These are phyloP conservation scores for Coreius guichenoti DNA, from an alignment of 2,797 vertebrate genomes.

Conservation along the genomic window DNA sequence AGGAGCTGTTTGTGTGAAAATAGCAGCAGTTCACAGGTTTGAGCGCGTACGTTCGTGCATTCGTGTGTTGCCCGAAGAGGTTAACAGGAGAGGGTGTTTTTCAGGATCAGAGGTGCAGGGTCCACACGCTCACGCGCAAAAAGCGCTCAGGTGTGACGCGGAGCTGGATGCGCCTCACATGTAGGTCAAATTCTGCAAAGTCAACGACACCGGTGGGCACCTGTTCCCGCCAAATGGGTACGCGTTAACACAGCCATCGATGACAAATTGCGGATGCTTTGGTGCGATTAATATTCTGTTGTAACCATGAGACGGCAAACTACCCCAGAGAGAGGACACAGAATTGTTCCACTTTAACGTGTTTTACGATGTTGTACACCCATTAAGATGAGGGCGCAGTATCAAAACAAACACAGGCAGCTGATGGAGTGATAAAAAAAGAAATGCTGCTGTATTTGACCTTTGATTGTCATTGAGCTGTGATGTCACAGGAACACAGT, in stretches of 20 bases:
- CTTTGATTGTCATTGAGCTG: slow-evolving; percentile 78
- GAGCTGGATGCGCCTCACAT: slow-evolving; percentile 57
- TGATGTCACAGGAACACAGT: slow-evolving; percentile 22
- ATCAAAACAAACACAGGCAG: slow-evolving; percentile 63
- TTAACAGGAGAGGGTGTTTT: slow-evolving; percentile 19
- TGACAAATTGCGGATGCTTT: slow-evolving; percentile 31
- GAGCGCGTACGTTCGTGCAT: not conserved
- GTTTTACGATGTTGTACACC: not conserved
- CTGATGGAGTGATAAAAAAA: slow-evolving; percentile 57
- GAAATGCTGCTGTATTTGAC: slow-evolving; percentile 66
- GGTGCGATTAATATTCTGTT: slow-evolving; percentile 6
- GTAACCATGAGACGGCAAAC: slow-evolving; percentile 6
- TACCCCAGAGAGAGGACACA: slow-evolving; percentile 4
- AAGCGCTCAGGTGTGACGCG: slow-evolving; percentile 66
- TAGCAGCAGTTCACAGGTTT: slow-evolving; percentile 34
- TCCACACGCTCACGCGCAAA: slow-evolving; percentile 47
- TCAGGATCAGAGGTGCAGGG: slow-evolving; percentile 27
- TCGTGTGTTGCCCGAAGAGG: not conserved
- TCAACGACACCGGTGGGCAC: slow-evolving; percentile 54
- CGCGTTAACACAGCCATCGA: not conserved
- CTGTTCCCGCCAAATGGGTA: slow-evolving; percentile 25
- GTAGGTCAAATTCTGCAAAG: slow-evolving; percentile 66
- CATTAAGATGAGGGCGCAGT: slow-evolving; percentile 31
- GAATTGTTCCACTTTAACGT: slow-evolving; percentile 7
- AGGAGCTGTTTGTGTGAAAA: slow-evolving; percentile 66